Evolutionary conservation across 2,113 vertebrate species (phyloP).

Genomic region (Hucho hucho): DNA sequence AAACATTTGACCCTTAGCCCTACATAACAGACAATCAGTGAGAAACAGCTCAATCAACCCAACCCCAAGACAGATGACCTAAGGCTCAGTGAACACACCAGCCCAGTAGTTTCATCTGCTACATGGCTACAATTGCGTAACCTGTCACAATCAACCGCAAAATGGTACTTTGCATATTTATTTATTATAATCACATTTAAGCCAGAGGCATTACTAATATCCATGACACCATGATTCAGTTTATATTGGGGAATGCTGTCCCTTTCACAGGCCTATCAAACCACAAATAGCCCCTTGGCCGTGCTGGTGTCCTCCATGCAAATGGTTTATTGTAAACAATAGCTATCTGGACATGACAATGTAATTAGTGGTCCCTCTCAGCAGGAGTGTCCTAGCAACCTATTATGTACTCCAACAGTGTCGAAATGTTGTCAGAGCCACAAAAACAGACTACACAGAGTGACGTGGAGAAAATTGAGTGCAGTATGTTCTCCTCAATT

Average conservation of each 20-base stretch:
- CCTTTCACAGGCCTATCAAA: background rate
- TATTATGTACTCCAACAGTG: conserved; percentile 35
- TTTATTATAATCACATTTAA: background rate
- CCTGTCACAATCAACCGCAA: background rate
- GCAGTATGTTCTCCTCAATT: background rate
- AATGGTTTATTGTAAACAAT: conserved; percentile 50
- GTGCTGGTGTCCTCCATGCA: conserved; percentile 19
- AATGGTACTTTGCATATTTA: background rate
- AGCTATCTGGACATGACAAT: conserved; percentile 26
- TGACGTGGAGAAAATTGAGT: background rate
- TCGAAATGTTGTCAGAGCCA: background rate
- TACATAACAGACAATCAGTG: conserved; percentile 43
- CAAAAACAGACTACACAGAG: background rate
- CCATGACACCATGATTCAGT: background rate
- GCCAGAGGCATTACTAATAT: background rate
- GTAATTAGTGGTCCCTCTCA: conserved; percentile 39
- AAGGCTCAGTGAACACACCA: background rate
- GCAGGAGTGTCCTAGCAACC: conserved; percentile 43
- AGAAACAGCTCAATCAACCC: conserved; percentile 33
- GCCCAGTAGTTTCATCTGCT: background rate
- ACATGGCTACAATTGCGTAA: background rate
- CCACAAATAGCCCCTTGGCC: background rate
- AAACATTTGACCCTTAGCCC: conserved; percentile 42
- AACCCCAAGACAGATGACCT: conserved; percentile 19
- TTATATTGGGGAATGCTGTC: background rate